A percentile compares a stretch with the other conserved stretches of the same genome.
Conservation (phyloP, 2,113 vertebrate genomes). For the Syngnathoides biaculeatus region DNA sequence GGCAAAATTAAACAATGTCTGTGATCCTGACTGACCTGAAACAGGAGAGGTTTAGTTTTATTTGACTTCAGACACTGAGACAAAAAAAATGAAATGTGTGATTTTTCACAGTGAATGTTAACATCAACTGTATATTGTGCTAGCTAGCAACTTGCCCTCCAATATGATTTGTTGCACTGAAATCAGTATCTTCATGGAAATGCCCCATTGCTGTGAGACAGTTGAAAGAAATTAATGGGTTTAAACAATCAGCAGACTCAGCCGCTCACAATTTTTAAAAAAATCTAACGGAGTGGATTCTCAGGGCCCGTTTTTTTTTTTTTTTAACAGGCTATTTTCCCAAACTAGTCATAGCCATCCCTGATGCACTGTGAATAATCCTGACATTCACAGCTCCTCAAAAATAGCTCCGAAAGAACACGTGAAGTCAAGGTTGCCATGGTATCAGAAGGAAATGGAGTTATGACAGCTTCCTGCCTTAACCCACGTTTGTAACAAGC, state of each 20-base stretch:
- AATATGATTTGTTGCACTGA: constrained; percentile 59
- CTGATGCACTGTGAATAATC: constrained; percentile 54
- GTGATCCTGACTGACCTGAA: no score
- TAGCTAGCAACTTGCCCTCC: constrained; percentile 65
- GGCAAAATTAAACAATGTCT: no score
- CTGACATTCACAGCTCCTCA: constrained; percentile 25
- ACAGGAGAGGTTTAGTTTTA: no score
- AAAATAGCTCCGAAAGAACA: constrained; percentile 35
- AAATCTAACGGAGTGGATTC: constrained; percentile 45
- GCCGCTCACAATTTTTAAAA: constrained; percentile 12
- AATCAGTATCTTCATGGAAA: constrained; percentile 47
- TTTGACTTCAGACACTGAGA: no score
- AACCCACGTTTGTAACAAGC: constrained; percentile 45
- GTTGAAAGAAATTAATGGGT: constrained; percentile 10
- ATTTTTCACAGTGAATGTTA: no score
- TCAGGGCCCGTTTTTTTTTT: constrained; percentile 49
- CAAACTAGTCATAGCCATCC: constrained; percentile 28
- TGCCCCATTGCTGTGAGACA: constrained; percentile 19
- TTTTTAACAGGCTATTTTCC: constrained; percentile 30
- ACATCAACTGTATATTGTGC: constrained; percentile 40
- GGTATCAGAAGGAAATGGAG: constrained; percentile 33
- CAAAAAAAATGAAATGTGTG: no score
- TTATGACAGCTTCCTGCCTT: constrained; percentile 60
- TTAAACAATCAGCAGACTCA: constrained; percentile 13
- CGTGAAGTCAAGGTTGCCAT: constrained; percentile 46